Percentiles rank a stretch among this genome's conserved stretches.
Conservation (phyloP, 2,888 invertebrate genomes). For the Caenorhabditis virilis region DNA sequence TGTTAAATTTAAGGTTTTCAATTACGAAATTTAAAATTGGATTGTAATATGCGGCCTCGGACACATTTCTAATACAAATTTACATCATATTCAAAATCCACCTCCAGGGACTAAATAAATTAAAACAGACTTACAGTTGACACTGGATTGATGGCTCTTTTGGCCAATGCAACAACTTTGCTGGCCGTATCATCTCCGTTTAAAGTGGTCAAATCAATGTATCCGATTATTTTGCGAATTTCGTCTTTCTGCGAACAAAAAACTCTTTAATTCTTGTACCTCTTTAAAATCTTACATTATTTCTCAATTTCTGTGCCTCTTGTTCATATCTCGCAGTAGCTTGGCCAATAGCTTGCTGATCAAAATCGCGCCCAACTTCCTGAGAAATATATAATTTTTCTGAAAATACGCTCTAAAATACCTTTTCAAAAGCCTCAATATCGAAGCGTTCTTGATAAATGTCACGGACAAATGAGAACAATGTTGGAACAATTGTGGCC, state of each 20-base stretch:
- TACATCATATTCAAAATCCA: too few species aligned
- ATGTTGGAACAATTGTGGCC: constrained; percentile 40
- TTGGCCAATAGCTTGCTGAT: constrained; percentile 45
- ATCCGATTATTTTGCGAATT: constrained; percentile 80
- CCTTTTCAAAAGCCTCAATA: constrained; percentile 32
- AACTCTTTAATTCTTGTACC: background rate
- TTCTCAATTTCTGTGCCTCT: constrained; percentile 38
- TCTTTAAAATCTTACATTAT: constrained; percentile 13
- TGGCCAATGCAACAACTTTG: constrained; percentile 82
- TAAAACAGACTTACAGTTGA: constrained; percentile 36
- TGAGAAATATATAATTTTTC: background rate
- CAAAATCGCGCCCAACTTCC: constrained; percentile 35
- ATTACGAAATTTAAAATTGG: too few species aligned
- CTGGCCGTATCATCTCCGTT: constrained; percentile 77
- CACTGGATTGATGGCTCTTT: constrained; percentile 76
- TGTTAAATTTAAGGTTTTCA: background rate
- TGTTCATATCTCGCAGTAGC: constrained; percentile 36
- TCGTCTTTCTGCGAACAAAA: constrained; percentile 47
- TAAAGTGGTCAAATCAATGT: constrained; percentile 91
- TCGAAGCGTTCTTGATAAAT: constrained; percentile 31
- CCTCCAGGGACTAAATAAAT: too few species aligned
- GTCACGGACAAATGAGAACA: constrained; percentile 43
- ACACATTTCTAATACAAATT: too few species aligned
- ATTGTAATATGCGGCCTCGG: too few species aligned
- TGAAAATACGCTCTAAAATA: background rate